A percentile compares a stretch with the other conserved stretches of the same genome.
Evolutionary conservation across 2,797 vertebrate genomes (phyloP).

Genomic region (Artibeus lituratus): DNA sequence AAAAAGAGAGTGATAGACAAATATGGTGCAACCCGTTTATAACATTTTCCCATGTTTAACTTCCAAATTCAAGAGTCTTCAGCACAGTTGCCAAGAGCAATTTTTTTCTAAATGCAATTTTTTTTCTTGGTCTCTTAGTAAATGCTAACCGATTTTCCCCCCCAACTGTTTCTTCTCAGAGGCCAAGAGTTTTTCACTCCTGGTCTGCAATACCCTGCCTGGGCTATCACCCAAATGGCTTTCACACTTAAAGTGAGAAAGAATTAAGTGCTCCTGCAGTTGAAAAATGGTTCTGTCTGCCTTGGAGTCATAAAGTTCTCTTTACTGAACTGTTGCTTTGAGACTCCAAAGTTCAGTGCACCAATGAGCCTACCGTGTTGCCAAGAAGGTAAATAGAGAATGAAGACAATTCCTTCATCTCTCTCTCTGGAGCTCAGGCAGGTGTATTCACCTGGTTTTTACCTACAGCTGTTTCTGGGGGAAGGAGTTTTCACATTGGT

Average conservation of each 20-base stretch:
- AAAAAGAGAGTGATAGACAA: conserved; percentile 74
- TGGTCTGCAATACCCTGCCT: conserved; percentile 70
- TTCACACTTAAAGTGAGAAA: conserved; percentile 76
- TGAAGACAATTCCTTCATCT: neutral
- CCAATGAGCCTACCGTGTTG: neutral
- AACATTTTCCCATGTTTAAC: conserved; percentile 77
- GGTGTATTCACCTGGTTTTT: neutral
- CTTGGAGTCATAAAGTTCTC: conserved; percentile 52
- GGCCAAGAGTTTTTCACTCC: conserved; percentile 76
- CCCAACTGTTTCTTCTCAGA: conserved; percentile 68
- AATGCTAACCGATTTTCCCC: conserved; percentile 65
- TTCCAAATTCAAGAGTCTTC: conserved; percentile 73
- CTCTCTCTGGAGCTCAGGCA: neutral
- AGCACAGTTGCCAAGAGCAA: conserved; percentile 58
- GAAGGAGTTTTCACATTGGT: neutral
- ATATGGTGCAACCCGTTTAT: conserved; percentile 60
- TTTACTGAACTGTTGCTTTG: conserved; percentile 60
- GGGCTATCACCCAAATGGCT: conserved; percentile 75
- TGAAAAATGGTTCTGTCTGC: conserved; percentile 70
- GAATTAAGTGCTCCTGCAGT: conserved; percentile 75
- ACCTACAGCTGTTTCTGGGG: neutral
- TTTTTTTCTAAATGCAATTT: conserved; percentile 63
- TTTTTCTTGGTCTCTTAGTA: conserved; percentile 61
- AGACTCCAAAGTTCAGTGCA: conserved; percentile 50
- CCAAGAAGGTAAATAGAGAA: conserved; percentile 48